Evolutionary conservation across 2,113 vertebrate species (phyloP), one percentile per base, ranked within the genome.

Genomic region (Meriones unguiculatus): DNA sequence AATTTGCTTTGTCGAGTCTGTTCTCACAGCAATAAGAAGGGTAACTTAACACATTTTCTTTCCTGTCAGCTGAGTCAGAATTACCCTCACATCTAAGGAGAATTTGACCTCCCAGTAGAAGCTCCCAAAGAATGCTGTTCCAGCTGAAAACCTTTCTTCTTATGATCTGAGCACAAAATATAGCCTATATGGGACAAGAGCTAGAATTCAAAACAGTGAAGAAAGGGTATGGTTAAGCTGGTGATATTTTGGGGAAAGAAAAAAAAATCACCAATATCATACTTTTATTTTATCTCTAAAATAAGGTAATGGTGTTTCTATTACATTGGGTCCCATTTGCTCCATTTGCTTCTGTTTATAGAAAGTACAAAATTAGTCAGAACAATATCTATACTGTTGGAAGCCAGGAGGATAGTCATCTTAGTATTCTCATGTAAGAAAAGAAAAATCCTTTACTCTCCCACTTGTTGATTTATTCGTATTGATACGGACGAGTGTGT

Each of bases 301-400:
- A 59, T 67, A 35, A 57, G 12, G 24, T 70, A 70, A 46, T 73
- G 87, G 65, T 86, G 32, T 87, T 54, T 70, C 22, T 62, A 72
- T 4, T 38, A 28, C 20, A 28, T 32, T 41, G 62, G 73, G 8
- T 32, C 59, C 35, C 15, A 73, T 38, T 73, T 10, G 35, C 70
- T 73, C 69, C 22, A 41, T 69, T 93, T 12, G 46, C 25, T 97
- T 93, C 38, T 32, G 12, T 84, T 93, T 93, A 50, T 64, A 24
- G 5, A 72, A 90, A 75, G 14, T 50, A 65, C 14, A 87, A 82
- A 93, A 77, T 18, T 10, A 69, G 67, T 35, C 67, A 88, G 59
- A 94, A 54, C 46, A 73, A 38, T 11, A 22, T 24, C 67, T 35
- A 14, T 14, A 28, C 25, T 96, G 35, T 75, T 93, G 52, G 35